These are phyloP conservation scores for Probaryconus sp. DNA, from an alignment of 1,140 invertebrate species.

Conservation along the genomic window DNA sequence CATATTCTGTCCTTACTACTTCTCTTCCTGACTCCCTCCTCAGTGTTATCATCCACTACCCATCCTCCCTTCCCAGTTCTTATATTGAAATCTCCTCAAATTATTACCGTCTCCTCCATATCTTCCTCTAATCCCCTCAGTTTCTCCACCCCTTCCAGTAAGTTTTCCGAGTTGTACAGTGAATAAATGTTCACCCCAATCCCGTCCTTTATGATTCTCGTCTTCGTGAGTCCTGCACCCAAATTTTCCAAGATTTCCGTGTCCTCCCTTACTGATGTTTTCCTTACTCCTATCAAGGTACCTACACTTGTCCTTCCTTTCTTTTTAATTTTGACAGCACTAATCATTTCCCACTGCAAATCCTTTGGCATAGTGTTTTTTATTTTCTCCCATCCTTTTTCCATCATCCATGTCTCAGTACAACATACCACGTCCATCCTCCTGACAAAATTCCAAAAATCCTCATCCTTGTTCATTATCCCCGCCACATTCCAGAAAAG, in stretches of 20 bases:
- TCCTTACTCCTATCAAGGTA: slow-evolving; percentile 34
- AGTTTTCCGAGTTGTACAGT: slow-evolving; percentile 16
- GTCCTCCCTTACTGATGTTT: slow-evolving; percentile 1
- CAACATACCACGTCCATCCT: slow-evolving; percentile 4
- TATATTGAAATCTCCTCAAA: slow-evolving; percentile 8
- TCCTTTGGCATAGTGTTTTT: not conserved
- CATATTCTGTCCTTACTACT: not conserved
- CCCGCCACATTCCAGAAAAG: slow-evolving; percentile 24
- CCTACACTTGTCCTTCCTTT: slow-evolving; percentile 19
- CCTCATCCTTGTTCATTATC: slow-evolving; percentile 9
- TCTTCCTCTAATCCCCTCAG: slow-evolving; percentile 10
- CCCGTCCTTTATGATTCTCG: slow-evolving; percentile 4
- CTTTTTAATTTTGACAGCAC: slow-evolving; percentile 15
- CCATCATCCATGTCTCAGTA: slow-evolving; percentile 12
- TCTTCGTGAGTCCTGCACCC: not conserved
- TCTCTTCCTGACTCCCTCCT: not conserved
- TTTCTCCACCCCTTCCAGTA: slow-evolving; percentile 6
- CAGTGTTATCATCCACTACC: not conserved
- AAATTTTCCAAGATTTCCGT: not conserved
- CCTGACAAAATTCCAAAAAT: slow-evolving; percentile 17
- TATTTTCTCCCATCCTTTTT: slow-evolving; percentile 3
- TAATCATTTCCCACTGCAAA: slow-evolving; percentile 34
- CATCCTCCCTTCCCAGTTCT: not conserved
- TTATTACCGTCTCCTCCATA: slow-evolving; percentile 9
- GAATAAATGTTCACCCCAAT: slow-evolving; percentile 1